Conservation (phyloP, 2,888 invertebrate genomes). For the Labia minor region DNA sequence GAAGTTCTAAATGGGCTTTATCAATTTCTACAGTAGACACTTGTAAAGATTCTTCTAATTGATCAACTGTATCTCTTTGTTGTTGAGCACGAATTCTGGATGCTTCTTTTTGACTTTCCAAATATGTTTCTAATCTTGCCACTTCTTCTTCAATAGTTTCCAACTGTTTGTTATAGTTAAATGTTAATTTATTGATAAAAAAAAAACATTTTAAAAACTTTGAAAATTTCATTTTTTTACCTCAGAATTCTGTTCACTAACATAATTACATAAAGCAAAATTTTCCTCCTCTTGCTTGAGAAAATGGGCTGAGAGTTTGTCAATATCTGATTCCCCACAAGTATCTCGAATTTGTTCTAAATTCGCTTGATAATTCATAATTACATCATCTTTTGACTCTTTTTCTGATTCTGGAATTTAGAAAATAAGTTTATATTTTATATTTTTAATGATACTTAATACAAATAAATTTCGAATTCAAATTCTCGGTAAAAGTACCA, state of each 20-base stretch:
- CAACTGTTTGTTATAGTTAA: conserved; percentile 37
- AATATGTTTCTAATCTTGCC: conserved; percentile 48
- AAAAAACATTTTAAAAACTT: not conserved
- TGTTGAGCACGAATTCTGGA: conserved; percentile 46
- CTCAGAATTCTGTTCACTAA: conserved; percentile 78
- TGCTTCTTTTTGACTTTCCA: conserved; percentile 51
- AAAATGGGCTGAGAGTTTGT: conserved; percentile 55
- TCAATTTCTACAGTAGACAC: conserved; percentile 37
- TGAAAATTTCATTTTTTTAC: conserved; percentile 25
- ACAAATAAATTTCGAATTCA: too few relatives aligned
- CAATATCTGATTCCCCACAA: conserved; percentile 34
- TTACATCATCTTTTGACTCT: conserved; percentile 57
- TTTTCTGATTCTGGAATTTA: conserved; percentile 41
- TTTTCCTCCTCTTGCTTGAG: conserved; percentile 81
- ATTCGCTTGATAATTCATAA: conserved; percentile 62
- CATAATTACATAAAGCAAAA: conserved; percentile 82
- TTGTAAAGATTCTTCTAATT: conserved; percentile 39
- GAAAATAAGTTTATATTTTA: not conserved
- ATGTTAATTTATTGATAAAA: not conserved
- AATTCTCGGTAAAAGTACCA: too few relatives aligned
- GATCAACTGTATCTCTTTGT: conserved; percentile 49
- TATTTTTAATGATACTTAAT: not conserved
- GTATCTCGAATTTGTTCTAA: conserved; percentile 57
- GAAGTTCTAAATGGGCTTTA: conserved; percentile 35
- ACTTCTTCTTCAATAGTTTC: conserved; percentile 61